Conservation (phyloP, 2,888 invertebrate species). For the Dusona sp. region DNA sequence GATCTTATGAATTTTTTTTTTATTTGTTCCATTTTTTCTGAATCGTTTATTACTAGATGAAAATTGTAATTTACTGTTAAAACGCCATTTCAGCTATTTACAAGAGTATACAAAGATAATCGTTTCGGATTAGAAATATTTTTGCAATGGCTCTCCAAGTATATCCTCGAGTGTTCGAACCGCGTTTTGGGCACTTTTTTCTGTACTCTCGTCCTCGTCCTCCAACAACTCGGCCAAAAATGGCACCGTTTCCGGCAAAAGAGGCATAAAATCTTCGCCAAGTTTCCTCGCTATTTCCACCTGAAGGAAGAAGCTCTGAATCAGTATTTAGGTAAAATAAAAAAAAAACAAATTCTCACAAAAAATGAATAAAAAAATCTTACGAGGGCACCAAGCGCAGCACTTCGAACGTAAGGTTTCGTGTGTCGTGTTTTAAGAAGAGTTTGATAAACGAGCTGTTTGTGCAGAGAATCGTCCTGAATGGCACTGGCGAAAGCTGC, state of each 20-base stretch:
- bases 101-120: background rate
- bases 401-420: conserved; percentile 88
- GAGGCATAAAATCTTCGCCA: conserved; percentile 94
- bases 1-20: too few species aligned
- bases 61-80: background rate
- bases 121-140: conserved; percentile 89
- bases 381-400: conserved; percentile 79
- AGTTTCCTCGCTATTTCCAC: conserved; percentile 93
- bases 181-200: conserved; percentile 91
- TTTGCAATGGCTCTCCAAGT: conserved; percentile 95
- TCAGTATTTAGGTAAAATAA: background rate
- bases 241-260: conserved; percentile 97
- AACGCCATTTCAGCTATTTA: background rate
- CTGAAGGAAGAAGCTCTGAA: conserved; percentile 51
- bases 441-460: conserved; percentile 95
- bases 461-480: conserved; percentile 95
- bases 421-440: conserved; percentile 94
- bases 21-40: too few species aligned
- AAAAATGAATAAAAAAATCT: conserved; percentile 57
- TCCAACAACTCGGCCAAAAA: conserved; percentile 97
- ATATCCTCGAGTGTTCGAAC: conserved; percentile 94
- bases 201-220: conserved; percentile 94
- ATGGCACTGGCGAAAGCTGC: conserved; percentile 93
- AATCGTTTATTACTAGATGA: too few species aligned
- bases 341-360: background rate